Evolutionary conservation across 2,797 vertebrate species (phyloP).

Genomic region (Delichon dasypus): DNA sequence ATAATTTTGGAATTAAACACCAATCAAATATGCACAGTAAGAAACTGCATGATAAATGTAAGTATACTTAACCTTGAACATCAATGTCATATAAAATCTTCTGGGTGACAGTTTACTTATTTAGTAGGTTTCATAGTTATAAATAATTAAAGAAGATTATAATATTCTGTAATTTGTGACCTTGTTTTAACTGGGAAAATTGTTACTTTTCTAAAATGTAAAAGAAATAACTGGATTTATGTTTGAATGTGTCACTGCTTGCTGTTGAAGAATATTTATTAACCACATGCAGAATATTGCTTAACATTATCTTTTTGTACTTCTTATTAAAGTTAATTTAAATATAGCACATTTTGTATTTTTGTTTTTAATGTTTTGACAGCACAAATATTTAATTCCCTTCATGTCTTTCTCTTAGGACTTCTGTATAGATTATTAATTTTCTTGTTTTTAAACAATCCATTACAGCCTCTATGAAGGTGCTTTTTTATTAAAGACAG

Average conservation of each 20-base stretch:
- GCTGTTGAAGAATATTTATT: conserved; percentile 72
- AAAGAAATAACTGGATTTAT: conserved; percentile 68
- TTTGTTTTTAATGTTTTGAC: conserved; percentile 34
- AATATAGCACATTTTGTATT: conserved; percentile 65
- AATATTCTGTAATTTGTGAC: conserved; percentile 78
- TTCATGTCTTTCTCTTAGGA: background rate
- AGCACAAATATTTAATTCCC: background rate
- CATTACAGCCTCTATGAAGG: background rate
- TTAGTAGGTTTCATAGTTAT: conserved; percentile 62
- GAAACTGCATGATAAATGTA: conserved; percentile 58
- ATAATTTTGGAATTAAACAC: conserved; percentile 19
- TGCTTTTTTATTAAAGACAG: conserved; percentile 19
- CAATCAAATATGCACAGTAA: conserved; percentile 55
- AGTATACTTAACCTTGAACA: conserved; percentile 60
- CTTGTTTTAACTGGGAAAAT: conserved; percentile 74
- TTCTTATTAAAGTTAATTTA: conserved; percentile 81
- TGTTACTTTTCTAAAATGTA: conserved; percentile 74
- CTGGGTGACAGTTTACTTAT: conserved; percentile 62
- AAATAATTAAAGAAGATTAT: conserved; percentile 57
- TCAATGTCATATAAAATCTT: conserved; percentile 41
- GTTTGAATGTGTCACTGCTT: conserved; percentile 76
- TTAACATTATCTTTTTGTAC: conserved; percentile 78
- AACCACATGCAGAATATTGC: conserved; percentile 72
- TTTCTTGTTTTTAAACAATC: background rate
- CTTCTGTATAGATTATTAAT: background rate